These are phyloP conservation scores for Meleagris gallopavo DNA, from an alignment of 2,113 vertebrate species.

Conservation along the genomic window DNA sequence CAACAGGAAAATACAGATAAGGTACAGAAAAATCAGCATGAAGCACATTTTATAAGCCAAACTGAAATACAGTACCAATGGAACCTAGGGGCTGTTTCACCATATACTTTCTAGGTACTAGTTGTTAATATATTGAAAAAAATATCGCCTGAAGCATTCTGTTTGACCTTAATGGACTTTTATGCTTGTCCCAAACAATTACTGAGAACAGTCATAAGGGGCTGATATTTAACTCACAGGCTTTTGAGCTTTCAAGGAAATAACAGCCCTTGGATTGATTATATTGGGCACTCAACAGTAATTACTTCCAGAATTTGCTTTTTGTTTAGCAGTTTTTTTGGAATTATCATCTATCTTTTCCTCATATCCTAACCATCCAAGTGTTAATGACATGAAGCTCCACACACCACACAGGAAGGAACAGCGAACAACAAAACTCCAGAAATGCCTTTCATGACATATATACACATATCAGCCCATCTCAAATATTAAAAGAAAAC, in stretches of 20 bases:
- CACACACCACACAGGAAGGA: not conserved
- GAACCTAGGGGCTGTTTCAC: not conserved
- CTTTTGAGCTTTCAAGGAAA: not conserved
- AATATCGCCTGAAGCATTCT: not conserved
- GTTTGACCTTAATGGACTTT: not conserved
- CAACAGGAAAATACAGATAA: constrained; percentile 40
- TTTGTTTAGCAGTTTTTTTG: not conserved
- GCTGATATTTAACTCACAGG: not conserved
- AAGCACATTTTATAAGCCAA: not conserved
- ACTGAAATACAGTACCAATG: not conserved
- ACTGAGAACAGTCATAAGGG: not conserved
- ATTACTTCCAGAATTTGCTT: not conserved
- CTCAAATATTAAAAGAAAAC: not conserved
- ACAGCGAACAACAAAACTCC: not conserved
- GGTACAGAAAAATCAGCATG: constrained; percentile 10
- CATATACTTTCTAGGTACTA: not conserved
- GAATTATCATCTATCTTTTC: not conserved
- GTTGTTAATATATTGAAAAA: fast-evolving
- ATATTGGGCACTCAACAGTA: not conserved
- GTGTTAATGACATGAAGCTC: not conserved
- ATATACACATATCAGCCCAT: fast-evolving
- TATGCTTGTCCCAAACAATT: not conserved
- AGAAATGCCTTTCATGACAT: not conserved
- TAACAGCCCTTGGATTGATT: not conserved
- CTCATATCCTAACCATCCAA: not conserved